These are phyloP conservation scores for Bombus pyrosoma DNA, from an alignment of 1,140 invertebrate genomes.

Conservation along the genomic window DNA sequence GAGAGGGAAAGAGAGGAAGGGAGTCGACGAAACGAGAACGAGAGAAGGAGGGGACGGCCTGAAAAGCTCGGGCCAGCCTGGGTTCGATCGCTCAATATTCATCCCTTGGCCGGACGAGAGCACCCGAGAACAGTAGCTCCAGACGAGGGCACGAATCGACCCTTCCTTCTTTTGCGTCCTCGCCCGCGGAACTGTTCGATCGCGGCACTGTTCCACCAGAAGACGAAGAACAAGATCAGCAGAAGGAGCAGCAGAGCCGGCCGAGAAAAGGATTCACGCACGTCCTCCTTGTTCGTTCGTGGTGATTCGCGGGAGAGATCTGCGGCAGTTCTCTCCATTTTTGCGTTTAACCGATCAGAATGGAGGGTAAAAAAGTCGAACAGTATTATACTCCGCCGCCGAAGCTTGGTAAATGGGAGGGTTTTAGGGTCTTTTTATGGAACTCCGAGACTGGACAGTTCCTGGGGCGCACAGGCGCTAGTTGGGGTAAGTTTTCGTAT, in stretches of 20 bases:
- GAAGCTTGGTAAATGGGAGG: conserved; percentile 92
- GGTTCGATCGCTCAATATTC: conserved; percentile 81
- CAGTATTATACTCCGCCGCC: conserved; percentile 91
- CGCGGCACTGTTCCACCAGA: conserved; percentile 63
- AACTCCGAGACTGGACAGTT: conserved; percentile 94
- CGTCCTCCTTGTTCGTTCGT: conserved; percentile 6
- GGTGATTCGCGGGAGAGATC: conserved; percentile 44
- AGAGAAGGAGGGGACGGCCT: conserved; percentile 42
- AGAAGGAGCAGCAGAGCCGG: conserved; percentile 1
- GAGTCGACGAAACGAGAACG: conserved; percentile 36
- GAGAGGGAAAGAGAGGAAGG: conserved; percentile 41
- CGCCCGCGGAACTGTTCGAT: conserved; percentile 71
- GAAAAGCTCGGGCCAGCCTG: conserved; percentile 67
- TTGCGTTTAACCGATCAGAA: conserved; percentile 66
- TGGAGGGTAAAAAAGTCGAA: conserved; percentile 91
- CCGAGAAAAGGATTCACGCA: conserved; percentile 15
- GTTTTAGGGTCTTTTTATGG: conserved; percentile 92
- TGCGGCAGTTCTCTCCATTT: conserved; percentile 3
- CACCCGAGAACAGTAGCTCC: conserved; percentile 68
- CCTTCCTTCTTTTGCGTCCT: conserved; percentile 75
- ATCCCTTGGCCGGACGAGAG: conserved; percentile 75
- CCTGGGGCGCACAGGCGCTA: conserved; percentile 92
- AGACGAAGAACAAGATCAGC: conserved; percentile 30
- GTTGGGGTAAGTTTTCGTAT: conserved; percentile 91
- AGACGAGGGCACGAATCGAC: conserved; percentile 74